Conservation (phyloP, 2,797 vertebrate genomes). For the Rhabdomys pumilio region DNA sequence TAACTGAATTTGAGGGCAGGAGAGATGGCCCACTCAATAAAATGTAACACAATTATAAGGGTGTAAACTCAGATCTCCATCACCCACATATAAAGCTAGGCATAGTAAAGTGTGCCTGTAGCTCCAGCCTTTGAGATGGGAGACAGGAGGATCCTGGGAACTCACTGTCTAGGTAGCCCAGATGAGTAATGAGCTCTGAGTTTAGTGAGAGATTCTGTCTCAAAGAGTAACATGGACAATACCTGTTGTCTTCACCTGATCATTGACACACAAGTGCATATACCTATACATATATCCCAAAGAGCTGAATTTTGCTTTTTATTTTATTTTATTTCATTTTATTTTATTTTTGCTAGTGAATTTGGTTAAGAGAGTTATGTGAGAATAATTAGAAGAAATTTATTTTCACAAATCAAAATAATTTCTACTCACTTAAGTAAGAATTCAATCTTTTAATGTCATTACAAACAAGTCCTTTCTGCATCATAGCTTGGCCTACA, state of each 20-base stretch:
- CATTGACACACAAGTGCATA: neutral
- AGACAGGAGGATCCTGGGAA: neutral
- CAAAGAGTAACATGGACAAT: neutral
- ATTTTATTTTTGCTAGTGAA: neutral
- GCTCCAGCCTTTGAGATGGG: neutral
- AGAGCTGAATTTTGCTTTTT: neutral
- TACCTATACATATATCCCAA: neutral
- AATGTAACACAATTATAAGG: neutral
- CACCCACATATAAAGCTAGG: neutral
- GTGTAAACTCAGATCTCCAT: neutral
- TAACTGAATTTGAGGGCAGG: neutral
- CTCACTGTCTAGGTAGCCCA: neutral
- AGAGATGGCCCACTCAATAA: neutral
- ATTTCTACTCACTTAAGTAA: neutral
- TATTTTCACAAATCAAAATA: neutral
- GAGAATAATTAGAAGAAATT: neutral
- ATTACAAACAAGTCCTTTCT: neutral
- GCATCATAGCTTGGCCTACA: neutral
- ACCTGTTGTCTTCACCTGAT: neutral
- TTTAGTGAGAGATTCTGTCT: neutral
- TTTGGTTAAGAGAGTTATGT: constrained; percentile 16
- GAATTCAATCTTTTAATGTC: neutral
- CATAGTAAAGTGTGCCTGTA: neutral
- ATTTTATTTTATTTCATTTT: neutral
- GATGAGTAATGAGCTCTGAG: neutral